These are phyloP conservation scores for Geothlypis trichas DNA, from an alignment of 2,113 vertebrate genomes.

Conservation along the genomic window DNA sequence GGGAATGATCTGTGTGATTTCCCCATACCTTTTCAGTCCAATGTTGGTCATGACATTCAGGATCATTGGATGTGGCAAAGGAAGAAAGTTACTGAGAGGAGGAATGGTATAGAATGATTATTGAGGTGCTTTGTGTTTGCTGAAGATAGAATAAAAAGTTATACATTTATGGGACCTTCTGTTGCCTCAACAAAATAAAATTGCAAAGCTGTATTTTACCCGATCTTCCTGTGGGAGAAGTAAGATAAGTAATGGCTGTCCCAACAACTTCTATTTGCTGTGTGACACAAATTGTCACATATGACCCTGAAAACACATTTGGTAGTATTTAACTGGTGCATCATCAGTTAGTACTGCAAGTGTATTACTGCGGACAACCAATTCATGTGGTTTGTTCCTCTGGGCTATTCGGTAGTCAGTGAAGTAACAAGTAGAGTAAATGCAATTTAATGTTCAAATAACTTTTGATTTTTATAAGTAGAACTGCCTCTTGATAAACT, in stretches of 20 bases:
- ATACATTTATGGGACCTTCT: background rate
- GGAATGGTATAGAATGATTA: background rate
- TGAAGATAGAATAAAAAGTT: background rate
- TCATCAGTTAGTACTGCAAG: background rate
- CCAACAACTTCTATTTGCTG: background rate
- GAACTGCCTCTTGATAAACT: background rate
- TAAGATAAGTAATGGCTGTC: background rate
- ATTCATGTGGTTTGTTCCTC: background rate
- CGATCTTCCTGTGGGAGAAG: accelerated
- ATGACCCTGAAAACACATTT: background rate
- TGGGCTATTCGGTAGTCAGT: background rate
- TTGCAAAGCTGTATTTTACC: background rate
- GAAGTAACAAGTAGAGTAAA: background rate
- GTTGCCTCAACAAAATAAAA: background rate
- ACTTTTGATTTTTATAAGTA: background rate
- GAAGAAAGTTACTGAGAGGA: background rate
- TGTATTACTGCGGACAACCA: background rate
- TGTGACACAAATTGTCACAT: background rate
- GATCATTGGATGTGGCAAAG: background rate
- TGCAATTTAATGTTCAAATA: background rate
- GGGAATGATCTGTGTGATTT: background rate
- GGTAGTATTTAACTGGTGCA: background rate
- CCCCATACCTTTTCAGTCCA: background rate
- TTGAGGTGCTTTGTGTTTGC: background rate
- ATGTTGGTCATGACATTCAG: background rate